These are phyloP conservation scores for Ascaphus truei DNA, from an alignment of 2,113 vertebrate genomes.

Conservation along the genomic window DNA sequence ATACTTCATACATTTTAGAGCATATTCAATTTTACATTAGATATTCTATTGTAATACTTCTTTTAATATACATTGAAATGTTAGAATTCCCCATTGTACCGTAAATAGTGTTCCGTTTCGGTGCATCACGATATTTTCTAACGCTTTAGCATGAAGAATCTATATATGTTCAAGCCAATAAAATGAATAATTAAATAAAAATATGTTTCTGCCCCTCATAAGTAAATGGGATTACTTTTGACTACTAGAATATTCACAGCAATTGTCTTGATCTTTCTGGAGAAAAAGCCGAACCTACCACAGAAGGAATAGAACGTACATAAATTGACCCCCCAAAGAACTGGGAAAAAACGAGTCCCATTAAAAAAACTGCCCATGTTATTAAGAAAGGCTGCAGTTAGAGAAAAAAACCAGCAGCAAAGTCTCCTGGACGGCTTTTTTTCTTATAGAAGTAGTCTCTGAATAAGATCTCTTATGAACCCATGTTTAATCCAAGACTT, in stretches of 20 bases:
- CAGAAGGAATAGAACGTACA: background rate
- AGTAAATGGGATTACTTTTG: too few species aligned
- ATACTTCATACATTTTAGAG: too few species aligned
- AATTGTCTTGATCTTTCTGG: background rate
- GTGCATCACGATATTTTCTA: too few species aligned
- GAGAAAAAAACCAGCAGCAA: background rate
- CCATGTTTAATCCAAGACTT: background rate
- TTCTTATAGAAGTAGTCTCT: background rate
- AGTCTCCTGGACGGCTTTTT: background rate
- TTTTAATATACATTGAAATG: too few species aligned
- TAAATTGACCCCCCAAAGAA: slow-evolving; percentile 8
- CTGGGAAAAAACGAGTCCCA: background rate
- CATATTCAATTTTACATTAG: too few species aligned
- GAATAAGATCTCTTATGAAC: background rate
- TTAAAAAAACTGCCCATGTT: background rate
- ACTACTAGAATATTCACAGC: background rate
- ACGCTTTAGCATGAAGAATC: too few species aligned
- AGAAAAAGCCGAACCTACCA: background rate
- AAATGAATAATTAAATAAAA: too few species aligned
- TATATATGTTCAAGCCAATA: too few species aligned
- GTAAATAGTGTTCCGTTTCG: too few species aligned
- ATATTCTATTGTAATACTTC: too few species aligned
- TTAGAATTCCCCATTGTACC: too few species aligned
- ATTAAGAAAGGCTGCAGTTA: background rate
- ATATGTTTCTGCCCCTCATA: too few species aligned